Conservation (phyloP, 2,113 vertebrate genomes). For the Zingel zingel region DNA sequence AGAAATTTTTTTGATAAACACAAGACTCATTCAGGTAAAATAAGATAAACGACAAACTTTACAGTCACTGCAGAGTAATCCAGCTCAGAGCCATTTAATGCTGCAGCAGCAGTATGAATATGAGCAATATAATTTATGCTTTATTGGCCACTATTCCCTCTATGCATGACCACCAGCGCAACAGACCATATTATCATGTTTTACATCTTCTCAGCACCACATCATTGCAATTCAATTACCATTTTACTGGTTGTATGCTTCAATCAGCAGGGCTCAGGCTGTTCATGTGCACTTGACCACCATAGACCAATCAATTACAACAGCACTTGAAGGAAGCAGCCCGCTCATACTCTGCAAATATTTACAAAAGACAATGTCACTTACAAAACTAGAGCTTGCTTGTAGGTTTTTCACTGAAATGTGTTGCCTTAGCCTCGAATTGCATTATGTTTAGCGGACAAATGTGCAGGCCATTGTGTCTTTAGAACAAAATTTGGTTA, state of each 20-base stretch:
- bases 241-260: neutral
- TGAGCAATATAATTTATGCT: constrained; percentile 1
- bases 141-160: neutral
- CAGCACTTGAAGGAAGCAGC: constrained; percentile 7
- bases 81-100: neutral
- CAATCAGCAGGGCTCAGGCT: neutral
- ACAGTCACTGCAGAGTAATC: neutral
- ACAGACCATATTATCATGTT: constrained; percentile 32
- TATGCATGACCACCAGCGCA: neutral
- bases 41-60: neutral
- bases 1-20: neutral
- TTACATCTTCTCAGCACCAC: neutral
- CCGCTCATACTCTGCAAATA: neutral
- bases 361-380: neutral
- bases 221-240: constrained; percentile 31
- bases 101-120: neutral
- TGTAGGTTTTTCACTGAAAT: neutral
- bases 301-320: neutral
- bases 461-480: neutral
- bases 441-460: neutral
- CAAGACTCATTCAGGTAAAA: neutral
- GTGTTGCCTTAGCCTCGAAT: neutral
- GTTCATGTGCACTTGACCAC: neutral
- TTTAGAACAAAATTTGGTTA: neutral
- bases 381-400: neutral